A percentile compares a stretch with the other conserved stretches of the same genome.
phyloP scores from a whole-genome alignment of 1,140 invertebrate species.

The Hesperophylax magnus region DNA sequence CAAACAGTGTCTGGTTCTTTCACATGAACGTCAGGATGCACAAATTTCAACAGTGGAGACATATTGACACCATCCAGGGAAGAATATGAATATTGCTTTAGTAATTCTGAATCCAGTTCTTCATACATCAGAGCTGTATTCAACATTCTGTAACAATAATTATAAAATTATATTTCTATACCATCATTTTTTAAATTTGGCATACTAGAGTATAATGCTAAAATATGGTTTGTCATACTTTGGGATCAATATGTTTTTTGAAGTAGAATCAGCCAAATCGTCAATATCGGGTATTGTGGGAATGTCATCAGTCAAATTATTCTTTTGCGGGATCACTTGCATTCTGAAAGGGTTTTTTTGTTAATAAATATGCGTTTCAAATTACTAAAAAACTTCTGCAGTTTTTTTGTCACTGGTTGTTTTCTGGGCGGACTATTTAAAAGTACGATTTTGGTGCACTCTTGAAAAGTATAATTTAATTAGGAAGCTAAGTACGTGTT shows the following conservation, averaged over 20 bases:
- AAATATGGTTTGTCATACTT: slow-evolving; percentile 14
- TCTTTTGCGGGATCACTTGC: slow-evolving; percentile 49
- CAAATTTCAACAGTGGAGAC: slow-evolving; percentile 48
- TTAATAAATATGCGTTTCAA: background rate
- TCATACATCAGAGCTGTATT: slow-evolving; percentile 49
- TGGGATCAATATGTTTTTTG: slow-evolving; percentile 39
- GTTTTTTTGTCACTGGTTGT: background rate
- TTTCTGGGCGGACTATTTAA: background rate
- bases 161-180: too few relatives aligned
- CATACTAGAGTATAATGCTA: too few relatives aligned
- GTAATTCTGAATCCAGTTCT: slow-evolving; percentile 54
- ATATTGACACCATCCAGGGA: slow-evolving; percentile 50
- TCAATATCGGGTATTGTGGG: slow-evolving; percentile 54
- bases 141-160: slow-evolving; percentile 41
- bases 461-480: background rate
- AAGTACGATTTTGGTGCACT: background rate
- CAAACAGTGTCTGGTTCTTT: slow-evolving; percentile 50
- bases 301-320: slow-evolving; percentile 44
- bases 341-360: slow-evolving; percentile 28
- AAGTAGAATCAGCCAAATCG: slow-evolving; percentile 42
- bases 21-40: slow-evolving; percentile 51
- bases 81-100: slow-evolving; percentile 50
- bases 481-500: background rate
- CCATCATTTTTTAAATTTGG: too few relatives aligned
- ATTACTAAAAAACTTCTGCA: background rate